Evolutionary conservation across 2,888 invertebrate genomes (phyloP), one percentile per base, ranked within the genome.

Genomic region (Zhuqinia jingwanae): DNA sequence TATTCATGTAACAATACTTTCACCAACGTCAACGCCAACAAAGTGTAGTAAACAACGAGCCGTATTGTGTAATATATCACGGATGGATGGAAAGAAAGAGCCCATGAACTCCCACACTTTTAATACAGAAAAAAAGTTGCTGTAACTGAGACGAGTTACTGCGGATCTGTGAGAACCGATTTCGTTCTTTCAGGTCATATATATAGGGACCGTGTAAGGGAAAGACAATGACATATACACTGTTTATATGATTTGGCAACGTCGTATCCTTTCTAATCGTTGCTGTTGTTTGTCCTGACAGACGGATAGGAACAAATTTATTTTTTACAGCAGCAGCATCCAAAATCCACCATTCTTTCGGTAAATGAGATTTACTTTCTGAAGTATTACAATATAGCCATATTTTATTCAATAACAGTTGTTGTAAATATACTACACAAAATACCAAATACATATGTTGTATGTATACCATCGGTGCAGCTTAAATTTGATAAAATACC

Each of bases 21-120:
- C 15, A 60, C 36, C 20, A 63, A 30, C 5, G 63, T 3, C 2
- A 3, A n/a, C 45, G 22, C 68, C 45, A 68, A 45, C 56, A 56
- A 80, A 78, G 36, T 47, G 20, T 47, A 68, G 68, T 47, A 56
- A 80, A 80, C 22, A 63, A 60, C 70, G 50, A 82, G 47, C 81
- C 75, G 56, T 68, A 82, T 82, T 82, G 68, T 68, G 81, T 82
- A 82, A 82, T 82, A 82, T 83, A 83, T 83, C 75, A 83, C 76
- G 80, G 68, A 76, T 75, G 83, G 76, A 58, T 83, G 76, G 76
- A 81, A 45, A 17, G 76, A 65, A 53, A 65, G 76, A 53, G 25
- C 45, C 65, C 53, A 76, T 65, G 65, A 83, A 53, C 36, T 63
- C 70, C 47, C 30, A 30, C 47, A 27, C 63, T 47, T n/a, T n/a